These are phyloP conservation scores for Nipponia nippon DNA, from an alignment of 2,113 vertebrate genomes.

Conservation along the genomic window DNA sequence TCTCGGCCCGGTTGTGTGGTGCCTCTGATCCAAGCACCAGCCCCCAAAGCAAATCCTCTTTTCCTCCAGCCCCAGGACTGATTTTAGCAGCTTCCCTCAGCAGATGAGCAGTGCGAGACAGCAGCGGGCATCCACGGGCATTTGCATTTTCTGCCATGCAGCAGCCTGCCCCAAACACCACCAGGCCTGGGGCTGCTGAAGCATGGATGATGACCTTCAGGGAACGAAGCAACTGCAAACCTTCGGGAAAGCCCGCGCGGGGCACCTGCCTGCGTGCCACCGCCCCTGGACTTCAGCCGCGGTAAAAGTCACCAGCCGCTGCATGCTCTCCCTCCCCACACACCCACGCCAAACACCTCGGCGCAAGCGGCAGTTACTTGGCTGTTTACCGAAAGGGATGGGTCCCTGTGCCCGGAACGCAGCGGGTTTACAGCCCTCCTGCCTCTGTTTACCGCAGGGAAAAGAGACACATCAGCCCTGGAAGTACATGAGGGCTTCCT, in stretches of 20 bases:
- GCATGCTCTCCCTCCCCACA: background rate
- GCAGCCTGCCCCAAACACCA: background rate
- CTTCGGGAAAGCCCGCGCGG: rapidly evolving
- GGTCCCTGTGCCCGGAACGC: background rate
- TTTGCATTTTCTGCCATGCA: background rate
- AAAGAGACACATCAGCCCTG: rapidly evolving
- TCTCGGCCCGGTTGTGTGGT: background rate
- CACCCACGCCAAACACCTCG: background rate
- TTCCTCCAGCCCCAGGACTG: background rate
- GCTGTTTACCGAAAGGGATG: background rate
- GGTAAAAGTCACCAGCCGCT: background rate
- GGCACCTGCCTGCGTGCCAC: background rate
- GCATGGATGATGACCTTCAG: background rate
- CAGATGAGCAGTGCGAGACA: background rate
- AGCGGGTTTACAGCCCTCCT: background rate
- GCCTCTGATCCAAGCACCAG: background rate
- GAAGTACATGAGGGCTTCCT: background rate
- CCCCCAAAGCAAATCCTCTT: background rate
- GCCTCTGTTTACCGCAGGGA: background rate
- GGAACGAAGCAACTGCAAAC: background rate
- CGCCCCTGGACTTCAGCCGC: background rate
- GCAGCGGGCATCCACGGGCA: rapidly evolving
- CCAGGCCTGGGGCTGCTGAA: background rate
- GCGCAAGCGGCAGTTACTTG: rapidly evolving
- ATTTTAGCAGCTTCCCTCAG: background rate